phyloP scores from a whole-genome alignment of 1,140 invertebrate genomes.

The Drosophila nannoptera region DNA sequence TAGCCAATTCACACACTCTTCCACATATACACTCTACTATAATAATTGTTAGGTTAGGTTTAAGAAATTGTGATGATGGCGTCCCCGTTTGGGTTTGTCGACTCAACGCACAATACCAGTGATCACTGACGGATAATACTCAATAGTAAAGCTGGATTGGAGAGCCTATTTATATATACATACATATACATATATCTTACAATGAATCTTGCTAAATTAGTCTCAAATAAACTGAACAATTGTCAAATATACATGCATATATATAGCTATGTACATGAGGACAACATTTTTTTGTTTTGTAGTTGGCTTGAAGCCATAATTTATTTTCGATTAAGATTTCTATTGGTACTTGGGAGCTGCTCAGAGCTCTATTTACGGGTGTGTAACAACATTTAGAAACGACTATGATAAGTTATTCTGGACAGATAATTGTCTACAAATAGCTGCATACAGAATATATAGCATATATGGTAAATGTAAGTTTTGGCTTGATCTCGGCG shows the following conservation, averaged over 20 bases:
- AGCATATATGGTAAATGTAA: background rate
- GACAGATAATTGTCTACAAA: conserved; percentile 41
- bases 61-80: conserved; percentile 64
- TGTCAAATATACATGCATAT: conserved; percentile 9
- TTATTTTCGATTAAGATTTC: conserved; percentile 62
- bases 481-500: conserved; percentile 9
- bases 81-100: conserved; percentile 19
- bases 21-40: conserved; percentile 55
- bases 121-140: conserved; percentile 73
- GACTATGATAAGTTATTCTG: conserved; percentile 43
- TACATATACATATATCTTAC: background rate
- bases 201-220: conserved; percentile 45
- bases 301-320: conserved; percentile 49
- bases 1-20: conserved; percentile 40
- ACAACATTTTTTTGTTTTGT: conserved; percentile 5
- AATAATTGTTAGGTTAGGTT: conserved; percentile 59
- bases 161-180: conserved; percentile 52
- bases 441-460: conserved; percentile 7
- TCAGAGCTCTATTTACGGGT: conserved; percentile 23
- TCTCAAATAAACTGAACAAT: conserved; percentile 40
- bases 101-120: conserved; percentile 65
- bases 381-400: conserved; percentile 50
- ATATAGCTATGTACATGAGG: background rate
- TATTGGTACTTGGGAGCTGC: conserved; percentile 33
- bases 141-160: conserved; percentile 52